Conservation (phyloP, 2,888 invertebrate species). For the Andrena praecox region DNA sequence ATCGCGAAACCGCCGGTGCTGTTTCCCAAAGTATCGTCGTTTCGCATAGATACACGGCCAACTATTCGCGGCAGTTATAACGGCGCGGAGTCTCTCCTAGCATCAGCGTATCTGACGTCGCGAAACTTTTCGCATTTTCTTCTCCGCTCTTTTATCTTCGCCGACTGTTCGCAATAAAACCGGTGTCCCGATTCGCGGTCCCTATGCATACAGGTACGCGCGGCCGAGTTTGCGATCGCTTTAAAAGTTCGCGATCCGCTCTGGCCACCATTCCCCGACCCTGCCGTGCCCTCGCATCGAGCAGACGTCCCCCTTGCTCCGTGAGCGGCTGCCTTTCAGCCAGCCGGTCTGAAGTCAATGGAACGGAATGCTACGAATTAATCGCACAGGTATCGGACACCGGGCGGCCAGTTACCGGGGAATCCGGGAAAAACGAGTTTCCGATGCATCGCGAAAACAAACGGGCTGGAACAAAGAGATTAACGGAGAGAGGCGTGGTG, state of each 20-base stretch:
- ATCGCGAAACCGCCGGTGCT: conserved; percentile 28
- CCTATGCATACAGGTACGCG: conserved; percentile 9
- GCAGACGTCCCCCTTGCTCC: background rate
- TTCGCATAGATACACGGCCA: conserved; percentile 24
- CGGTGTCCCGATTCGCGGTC: conserved; percentile 48
- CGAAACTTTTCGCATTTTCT: conserved; percentile 71
- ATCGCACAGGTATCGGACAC: background rate
- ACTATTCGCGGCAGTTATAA: conserved; percentile 31
- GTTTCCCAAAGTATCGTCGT: conserved; percentile 31
- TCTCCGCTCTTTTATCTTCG: conserved; percentile 57
- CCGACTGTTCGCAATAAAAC: conserved; percentile 63
- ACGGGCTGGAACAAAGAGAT: background rate
- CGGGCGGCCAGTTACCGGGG: background rate
- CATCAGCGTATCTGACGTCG: conserved; percentile 34
- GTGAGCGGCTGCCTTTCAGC: background rate
- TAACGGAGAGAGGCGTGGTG: background rate
- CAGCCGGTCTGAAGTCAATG: background rate
- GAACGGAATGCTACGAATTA: conserved; percentile 10
- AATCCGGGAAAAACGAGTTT: background rate
- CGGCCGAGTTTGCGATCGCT: background rate
- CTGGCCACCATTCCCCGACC: background rate
- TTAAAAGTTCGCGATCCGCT: conserved; percentile 34
- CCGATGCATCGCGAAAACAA: background rate
- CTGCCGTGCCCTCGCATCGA: background rate
- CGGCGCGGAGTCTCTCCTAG: conserved; percentile 8